Percentiles rank a stretch among this genome's conserved stretches.
Evolutionary conservation across 2,797 vertebrate genomes (phyloP).

Genomic region (Sebastiscus albofasciatus): DNA sequence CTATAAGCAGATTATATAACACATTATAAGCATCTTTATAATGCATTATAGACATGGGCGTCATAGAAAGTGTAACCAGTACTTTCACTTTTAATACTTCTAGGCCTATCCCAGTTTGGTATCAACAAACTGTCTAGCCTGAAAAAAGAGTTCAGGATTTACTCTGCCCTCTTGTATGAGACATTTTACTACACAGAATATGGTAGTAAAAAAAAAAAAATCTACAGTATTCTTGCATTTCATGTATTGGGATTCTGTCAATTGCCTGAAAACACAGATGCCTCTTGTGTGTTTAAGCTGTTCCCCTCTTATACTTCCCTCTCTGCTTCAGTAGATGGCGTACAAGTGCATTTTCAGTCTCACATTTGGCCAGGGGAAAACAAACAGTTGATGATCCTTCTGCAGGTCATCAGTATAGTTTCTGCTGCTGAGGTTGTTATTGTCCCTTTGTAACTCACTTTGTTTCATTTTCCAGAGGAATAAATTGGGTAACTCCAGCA

Average conservation of each 20-base stretch:
- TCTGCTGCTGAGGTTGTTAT: slow-evolving; percentile 11
- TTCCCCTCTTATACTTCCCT: not conserved
- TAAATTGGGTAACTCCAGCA: slow-evolving; percentile 20
- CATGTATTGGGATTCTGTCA: not conserved
- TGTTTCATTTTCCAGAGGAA: slow-evolving; percentile 23
- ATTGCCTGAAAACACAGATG: slow-evolving; percentile 3
- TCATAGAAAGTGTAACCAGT: not conserved
- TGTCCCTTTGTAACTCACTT: slow-evolving; percentile 6
- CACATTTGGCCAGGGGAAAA: not conserved
- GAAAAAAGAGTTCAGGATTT: not conserved
- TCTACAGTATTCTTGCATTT: not conserved
- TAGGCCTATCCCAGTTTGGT: not conserved
- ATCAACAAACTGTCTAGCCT: not conserved
- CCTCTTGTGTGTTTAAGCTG: slow-evolving; percentile 1
- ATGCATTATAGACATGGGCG: not conserved
- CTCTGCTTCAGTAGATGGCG: slow-evolving; percentile 76
- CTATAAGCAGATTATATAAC: not conserved
- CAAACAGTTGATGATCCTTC: slow-evolving; percentile 20
- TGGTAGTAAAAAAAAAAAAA: not conserved
- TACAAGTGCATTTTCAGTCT: slow-evolving; percentile 40
- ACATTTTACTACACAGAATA: not conserved
- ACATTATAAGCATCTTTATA: not conserved
- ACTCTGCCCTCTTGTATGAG: not conserved
- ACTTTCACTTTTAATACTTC: not conserved
- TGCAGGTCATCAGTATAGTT: slow-evolving; percentile 18